Evolutionary conservation across 2,888 invertebrate species (phyloP), one percentile per base, ranked within the genome.

Genomic region (Drosophila differens): DNA sequence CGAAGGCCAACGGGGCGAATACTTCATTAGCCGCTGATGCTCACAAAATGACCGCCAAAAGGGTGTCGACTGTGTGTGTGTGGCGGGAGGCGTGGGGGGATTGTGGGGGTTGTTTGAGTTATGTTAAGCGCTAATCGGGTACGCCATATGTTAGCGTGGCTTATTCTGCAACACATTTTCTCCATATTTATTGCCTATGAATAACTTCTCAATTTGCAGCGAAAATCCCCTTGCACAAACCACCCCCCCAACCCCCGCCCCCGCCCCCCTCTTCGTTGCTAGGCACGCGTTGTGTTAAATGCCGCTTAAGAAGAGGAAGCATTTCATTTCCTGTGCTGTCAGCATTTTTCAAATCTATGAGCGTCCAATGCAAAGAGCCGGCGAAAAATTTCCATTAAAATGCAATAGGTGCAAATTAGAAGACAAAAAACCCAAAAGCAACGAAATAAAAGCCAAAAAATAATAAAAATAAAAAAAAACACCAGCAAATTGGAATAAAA

Each of bases 251-350:
- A n/a, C n/a, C 16, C 1, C 14, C 4, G 0, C 6, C 1, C 16
- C 14, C 3, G 1, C 0, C 14, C 3, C 12, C 12, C 7, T 3
- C 10, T 0, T 0, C 41, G 1, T 1, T 4, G 41, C 10, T 2
- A 9, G 14, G 14, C 47, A 25, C 47, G 47, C 47, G 47, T n/a
- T 47, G n/a, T 59, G 51, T 19, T 30, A 55, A 60, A 63, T 70
- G 66, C 65, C 55, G 71, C 41, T 64, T 53, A 39, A 57, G 52
- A 25, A 70, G 82, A 74, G 91, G 91, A 90, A 81, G 88, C 86
- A 71, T 87, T 90, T 92, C 92, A 92, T 92, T 92, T 92, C 92
- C 92, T 86, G 61, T 66, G 71, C 89, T 92, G 92, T 92, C 92
- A 83, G 78, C 88, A 82, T 88, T 92, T 91, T 82, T 89, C 73